Evolutionary conservation across 2,888 invertebrate species (phyloP).

Genomic region (Epistrophe grossulariae): DNA sequence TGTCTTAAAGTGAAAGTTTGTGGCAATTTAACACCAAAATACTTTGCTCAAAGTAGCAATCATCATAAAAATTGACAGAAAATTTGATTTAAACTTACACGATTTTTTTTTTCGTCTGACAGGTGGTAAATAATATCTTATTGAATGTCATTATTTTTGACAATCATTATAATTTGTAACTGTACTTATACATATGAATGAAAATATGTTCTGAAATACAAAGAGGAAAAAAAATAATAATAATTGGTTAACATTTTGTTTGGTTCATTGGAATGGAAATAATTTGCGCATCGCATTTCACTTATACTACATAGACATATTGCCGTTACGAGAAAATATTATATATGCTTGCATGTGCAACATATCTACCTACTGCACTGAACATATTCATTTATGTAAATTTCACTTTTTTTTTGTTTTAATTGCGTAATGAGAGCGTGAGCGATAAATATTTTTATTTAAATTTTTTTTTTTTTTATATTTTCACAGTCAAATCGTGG

Average conservation of each 20-base stretch:
- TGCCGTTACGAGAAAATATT: not conserved
- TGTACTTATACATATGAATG: not conserved
- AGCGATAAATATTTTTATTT: conserved; percentile 40
- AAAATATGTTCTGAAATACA: not conserved
- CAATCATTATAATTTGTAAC: not conserved
- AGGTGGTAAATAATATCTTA: conserved; percentile 14
- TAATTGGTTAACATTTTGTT: not conserved
- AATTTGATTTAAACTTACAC: conserved; percentile 17
- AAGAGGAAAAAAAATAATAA: not conserved
- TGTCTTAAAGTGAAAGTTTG: conserved; percentile 54
- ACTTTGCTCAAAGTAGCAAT: conserved; percentile 11
- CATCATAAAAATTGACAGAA: conserved; percentile 39
- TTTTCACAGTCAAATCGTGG: conserved; percentile 14
- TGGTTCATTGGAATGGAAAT: conserved; percentile 53
- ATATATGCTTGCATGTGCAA: conserved; percentile 53
- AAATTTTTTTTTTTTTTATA: not conserved
- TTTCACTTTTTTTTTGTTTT: conserved; percentile 65
- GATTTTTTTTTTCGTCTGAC: conserved; percentile 34
- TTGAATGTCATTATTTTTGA: conserved; percentile 2
- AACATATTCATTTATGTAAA: conserved; percentile 63
- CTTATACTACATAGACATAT: not conserved
- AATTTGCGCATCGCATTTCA: conserved; percentile 49
- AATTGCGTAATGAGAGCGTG: conserved; percentile 72
- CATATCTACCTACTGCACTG: conserved; percentile 14
- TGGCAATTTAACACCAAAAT: conserved; percentile 14